Percentiles rank a stretch among this genome's conserved stretches.
Evolutionary conservation across 2,797 vertebrate species (phyloP).

Genomic region (Petrocephalus schoutedeni): DNA sequence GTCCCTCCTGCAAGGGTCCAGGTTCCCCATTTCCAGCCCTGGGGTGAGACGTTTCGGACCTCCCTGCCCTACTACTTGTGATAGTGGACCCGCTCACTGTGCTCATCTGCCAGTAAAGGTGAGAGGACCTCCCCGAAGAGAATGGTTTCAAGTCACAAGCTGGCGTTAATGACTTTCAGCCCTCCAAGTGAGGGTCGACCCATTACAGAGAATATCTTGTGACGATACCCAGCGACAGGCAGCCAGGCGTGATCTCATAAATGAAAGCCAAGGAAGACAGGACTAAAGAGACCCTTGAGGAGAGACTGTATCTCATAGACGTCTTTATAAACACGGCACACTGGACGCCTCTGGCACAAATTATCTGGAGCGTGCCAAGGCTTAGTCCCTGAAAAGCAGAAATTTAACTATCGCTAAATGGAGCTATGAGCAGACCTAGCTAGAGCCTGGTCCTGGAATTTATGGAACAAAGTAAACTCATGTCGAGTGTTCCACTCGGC

Average conservation of each 20-base stretch:
- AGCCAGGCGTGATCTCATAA: background rate
- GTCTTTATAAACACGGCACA: background rate
- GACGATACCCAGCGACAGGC: slow-evolving; percentile 1
- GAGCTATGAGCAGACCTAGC: background rate
- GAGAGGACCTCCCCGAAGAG: background rate
- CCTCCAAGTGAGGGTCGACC: background rate
- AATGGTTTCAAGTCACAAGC: background rate
- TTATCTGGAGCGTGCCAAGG: background rate
- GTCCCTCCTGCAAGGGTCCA: background rate
- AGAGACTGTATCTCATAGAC: background rate
- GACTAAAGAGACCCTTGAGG: background rate
- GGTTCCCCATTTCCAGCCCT: background rate
- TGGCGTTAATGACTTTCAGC: background rate
- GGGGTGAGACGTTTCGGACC: background rate
- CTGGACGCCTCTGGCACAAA: background rate
- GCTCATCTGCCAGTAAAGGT: background rate
- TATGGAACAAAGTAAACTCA: background rate
- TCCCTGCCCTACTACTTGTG: background rate
- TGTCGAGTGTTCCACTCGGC: background rate
- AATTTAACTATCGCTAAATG: background rate
- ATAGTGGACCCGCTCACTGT: background rate
- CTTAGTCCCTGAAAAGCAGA: background rate
- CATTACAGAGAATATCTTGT: background rate
- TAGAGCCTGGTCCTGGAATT: background rate
- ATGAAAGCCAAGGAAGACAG: background rate